Evolutionary conservation across 2,888 invertebrate genomes (phyloP), one percentile per base, ranked within the genome.

Genomic region (Phytoseiulus persimilis): DNA sequence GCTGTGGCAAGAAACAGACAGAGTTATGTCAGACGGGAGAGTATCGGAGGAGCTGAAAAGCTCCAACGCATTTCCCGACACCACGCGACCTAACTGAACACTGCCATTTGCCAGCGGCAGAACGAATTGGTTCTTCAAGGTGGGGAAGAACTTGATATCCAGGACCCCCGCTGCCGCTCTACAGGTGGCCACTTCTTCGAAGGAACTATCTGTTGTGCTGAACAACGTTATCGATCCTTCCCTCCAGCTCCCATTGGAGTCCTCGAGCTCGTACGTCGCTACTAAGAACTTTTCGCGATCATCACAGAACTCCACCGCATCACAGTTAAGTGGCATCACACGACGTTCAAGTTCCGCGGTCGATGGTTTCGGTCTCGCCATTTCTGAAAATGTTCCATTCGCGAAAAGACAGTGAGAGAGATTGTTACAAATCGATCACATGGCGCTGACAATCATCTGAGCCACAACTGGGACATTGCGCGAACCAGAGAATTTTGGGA

Each of bases 91-190:
- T 0, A 87, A 14, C n/a, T 45, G 32, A 33, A 87, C 33, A 31
- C 28, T 87, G 5, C 87, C 87, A 31, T 87, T n/a, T 5, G 87
- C 87, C 31, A 87, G 33, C 6, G 87, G 39, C 28, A 31, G 31
- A 14, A 45, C 31, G 31, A 87, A 87, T 14, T 33, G 87, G 39
- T 32, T 31, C 14, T 33, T 87, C 45, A 28, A 11, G 14, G 65
- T 65, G 65, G 65, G 65, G 9, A 65, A 65, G 45, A 87, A 87
- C 33, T 87, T 87, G 33, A 87, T 33, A 39, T 87, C 87, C n/a
- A 87, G 87, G 5, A 87, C 87, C 6, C 87, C 87, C 9, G 87
- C 87, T 0, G 87, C 9, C 32, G 87, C 87, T 31, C 33, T 31
- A 0, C 32, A 33, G 33, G 33, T 87, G 9, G 32, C 14, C 1